A percentile compares a stretch with the other conserved stretches of the same genome.
These are phyloP conservation scores for Lycocorax pyrrhopterus DNA, from an alignment of 2,113 vertebrate genomes.

Conservation along the genomic window DNA sequence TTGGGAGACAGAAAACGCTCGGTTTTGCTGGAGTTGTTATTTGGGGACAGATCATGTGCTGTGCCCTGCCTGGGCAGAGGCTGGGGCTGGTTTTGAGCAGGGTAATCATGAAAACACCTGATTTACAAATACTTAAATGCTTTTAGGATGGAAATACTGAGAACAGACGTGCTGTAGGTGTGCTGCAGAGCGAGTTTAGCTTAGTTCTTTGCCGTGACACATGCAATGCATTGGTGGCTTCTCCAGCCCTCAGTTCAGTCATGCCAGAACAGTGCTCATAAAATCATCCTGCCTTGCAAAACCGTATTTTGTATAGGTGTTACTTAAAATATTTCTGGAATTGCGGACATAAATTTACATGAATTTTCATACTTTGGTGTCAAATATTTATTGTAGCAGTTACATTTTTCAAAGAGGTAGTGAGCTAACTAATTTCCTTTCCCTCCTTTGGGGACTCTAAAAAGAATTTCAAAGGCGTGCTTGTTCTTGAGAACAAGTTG, in stretches of 20 bases:
- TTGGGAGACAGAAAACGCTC: not conserved
- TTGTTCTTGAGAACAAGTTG: constrained; percentile 56
- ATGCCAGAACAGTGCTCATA: not conserved
- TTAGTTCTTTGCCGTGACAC: not conserved
- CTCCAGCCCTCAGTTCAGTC: not conserved
- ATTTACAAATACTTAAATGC: not conserved
- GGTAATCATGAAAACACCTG: not conserved
- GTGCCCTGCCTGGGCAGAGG: not conserved
- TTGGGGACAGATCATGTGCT: not conserved
- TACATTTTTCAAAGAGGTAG: constrained; percentile 43
- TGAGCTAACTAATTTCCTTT: constrained; percentile 61
- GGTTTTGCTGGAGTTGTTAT: not conserved
- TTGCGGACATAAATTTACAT: constrained; percentile 38
- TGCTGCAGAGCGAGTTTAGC: not conserved
- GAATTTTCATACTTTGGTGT: constrained; percentile 54
- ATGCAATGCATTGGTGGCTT: not conserved
- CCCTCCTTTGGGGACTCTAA: constrained; percentile 51
- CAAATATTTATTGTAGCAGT: constrained; percentile 49
- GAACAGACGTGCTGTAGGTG: fast-evolving
- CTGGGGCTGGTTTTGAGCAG: not conserved
- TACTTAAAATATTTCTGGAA: constrained; percentile 38
- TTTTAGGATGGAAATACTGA: not conserved
- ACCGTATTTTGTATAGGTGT: not conserved
- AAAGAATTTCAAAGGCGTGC: constrained; percentile 51
- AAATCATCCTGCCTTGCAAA: not conserved